phyloP scores from a whole-genome alignment of 2,797 vertebrate species.

The Esox masquinongy region DNA sequence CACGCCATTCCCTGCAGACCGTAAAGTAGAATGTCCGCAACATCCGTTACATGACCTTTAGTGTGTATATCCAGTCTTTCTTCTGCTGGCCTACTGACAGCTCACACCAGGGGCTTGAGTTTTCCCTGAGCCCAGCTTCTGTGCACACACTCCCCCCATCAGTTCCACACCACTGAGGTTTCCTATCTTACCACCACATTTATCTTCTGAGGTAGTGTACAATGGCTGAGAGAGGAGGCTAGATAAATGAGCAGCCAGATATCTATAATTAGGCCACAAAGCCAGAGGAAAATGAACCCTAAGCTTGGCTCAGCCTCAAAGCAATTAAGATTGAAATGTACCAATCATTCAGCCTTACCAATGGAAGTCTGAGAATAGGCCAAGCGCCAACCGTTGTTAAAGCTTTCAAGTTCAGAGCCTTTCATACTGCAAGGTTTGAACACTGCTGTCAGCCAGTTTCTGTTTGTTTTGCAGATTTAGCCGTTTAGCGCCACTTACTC shows the following conservation, averaged over 20 bases:
- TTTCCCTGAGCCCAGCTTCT: slow-evolving; percentile 8
- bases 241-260: slow-evolving; percentile 57
- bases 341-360: slow-evolving; percentile 73
- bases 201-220: slow-evolving; percentile 22
- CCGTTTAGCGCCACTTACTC: slow-evolving; percentile 72
- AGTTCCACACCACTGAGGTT: slow-evolving; percentile 25
- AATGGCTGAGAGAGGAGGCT: slow-evolving; percentile 44
- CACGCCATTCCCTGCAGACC: slow-evolving; percentile 2
- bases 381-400: slow-evolving; percentile 62
- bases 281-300: slow-evolving; percentile 66
- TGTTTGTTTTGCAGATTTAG: slow-evolving; percentile 69
- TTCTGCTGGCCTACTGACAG: background rate
- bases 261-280: slow-evolving; percentile 69
- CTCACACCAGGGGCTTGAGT: slow-evolving; percentile 15
- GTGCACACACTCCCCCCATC: slow-evolving; percentile 1
- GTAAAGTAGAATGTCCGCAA: background rate
- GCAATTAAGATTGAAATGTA: slow-evolving; percentile 83
- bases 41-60: slow-evolving; percentile 21
- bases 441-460: slow-evolving; percentile 59
- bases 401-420: slow-evolving; percentile 64
- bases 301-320: slow-evolving; percentile 71
- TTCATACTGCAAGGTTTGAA: slow-evolving; percentile 51
- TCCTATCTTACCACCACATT: slow-evolving; percentile 25
- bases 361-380: slow-evolving; percentile 68
- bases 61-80: background rate